Evolutionary conservation across 2,113 vertebrate species (phyloP), one percentile per base, ranked within the genome.

Genomic region (Lucifuga dentata): DNA sequence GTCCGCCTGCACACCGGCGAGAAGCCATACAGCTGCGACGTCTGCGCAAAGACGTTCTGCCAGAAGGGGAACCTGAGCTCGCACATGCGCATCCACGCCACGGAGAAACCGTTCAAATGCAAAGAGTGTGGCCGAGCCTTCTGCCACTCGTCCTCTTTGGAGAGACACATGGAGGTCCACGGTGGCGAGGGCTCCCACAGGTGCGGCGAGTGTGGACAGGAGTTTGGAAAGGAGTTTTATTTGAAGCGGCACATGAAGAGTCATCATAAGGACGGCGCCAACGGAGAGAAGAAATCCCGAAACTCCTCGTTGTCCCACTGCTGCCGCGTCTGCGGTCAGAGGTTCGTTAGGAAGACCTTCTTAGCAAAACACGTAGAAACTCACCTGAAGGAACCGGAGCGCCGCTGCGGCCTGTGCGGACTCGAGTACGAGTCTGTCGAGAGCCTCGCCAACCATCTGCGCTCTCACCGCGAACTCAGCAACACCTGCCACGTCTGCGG

Each of bases 401-500:
- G 58, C 58, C 16, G 68, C 68, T 88, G 86, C 0, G 86, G 76
- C 5, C 66, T 88, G 52, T 88, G 86, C 0, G 86, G 86, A 2
- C 46, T 65, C n/a, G 74, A 74, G 45, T 85, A 80, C 7, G 81
- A 88, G 46, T 81, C 84, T 0, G 3, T 39, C 1, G 17, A 46
- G 9, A 73, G 33, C 26, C 84, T 89, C 1, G 43, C 52, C 0
- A 6, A 43, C 1, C 87, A 89, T 50, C 43, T 88, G 26, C 32
- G 10, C 13, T 74, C 75, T 1, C 86, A 72, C 24, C 44, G n/a
- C 0, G 80, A 77, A 1, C 21, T 46, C 0, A 45, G 59, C 0
- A 70, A 78, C 60, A 72, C 82, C 19, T 90, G 89, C 12, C 13
- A 93, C 76, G 1, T 84, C 76, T 88, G 92, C 45, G 92, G 90